A percentile compares a stretch with the other conserved stretches of the same genome.
phyloP scores from a whole-genome alignment of 92 coral and sea anemone species.

The Paramuricea clavata region DNA sequence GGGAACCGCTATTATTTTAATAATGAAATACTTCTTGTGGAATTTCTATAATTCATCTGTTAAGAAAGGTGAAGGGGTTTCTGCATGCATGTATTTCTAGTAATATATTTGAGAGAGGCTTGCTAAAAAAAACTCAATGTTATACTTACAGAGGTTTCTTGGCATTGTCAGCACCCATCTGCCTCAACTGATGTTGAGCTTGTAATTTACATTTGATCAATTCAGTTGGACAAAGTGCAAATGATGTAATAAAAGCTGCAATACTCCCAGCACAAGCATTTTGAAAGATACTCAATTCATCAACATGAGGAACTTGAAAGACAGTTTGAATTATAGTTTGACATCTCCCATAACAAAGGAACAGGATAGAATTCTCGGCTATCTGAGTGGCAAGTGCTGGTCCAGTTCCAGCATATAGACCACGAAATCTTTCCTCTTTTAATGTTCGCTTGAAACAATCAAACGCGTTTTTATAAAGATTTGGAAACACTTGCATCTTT shows the following conservation, averaged over 20 bases:
- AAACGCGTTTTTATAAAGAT: conserved; percentile 79
- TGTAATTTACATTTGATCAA: conserved; percentile 92
- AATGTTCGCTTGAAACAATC: conserved; percentile 91
- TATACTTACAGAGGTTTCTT: conserved; percentile 63
- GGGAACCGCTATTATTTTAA: too few species aligned
- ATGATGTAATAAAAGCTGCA: conserved; percentile 90
- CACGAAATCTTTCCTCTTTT: conserved; percentile 84
- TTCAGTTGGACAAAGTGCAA: conserved; percentile 93
- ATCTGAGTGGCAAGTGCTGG: conserved; percentile 91
- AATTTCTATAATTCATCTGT: too few species aligned
- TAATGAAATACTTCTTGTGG: too few species aligned
- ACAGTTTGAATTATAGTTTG: conserved; percentile 64
- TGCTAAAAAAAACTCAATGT: background rate
- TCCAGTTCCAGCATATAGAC: conserved; percentile 95
- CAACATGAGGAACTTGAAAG: conserved; percentile 70
- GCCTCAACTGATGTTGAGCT: conserved; percentile 91
- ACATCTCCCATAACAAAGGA: conserved; percentile 95
- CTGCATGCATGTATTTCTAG: too few species aligned
- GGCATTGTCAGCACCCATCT: conserved; percentile 80
- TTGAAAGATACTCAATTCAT: conserved; percentile 82
- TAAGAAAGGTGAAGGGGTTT: too few species aligned
- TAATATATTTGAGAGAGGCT: too few species aligned
- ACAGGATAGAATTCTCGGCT: conserved; percentile 93
- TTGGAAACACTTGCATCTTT: conserved; percentile 95
- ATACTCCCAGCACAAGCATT: conserved; percentile 97